phyloP scores from a whole-genome alignment of 2,797 vertebrate genomes.

The Labeo calbasu region DNA sequence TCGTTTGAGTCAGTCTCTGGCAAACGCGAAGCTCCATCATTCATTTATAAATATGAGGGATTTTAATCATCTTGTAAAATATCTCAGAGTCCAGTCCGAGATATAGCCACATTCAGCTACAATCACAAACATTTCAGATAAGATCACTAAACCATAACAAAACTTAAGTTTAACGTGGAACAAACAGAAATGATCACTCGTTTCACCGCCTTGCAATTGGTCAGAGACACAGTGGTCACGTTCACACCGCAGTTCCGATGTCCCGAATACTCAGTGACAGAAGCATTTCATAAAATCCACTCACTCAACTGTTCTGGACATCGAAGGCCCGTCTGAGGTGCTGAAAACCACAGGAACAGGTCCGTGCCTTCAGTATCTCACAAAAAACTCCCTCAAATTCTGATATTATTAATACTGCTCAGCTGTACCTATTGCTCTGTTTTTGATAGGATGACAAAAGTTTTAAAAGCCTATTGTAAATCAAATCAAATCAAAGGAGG shows the following conservation, averaged over 20 bases:
- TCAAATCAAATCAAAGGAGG: neutral
- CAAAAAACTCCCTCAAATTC: neutral
- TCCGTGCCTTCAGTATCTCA: neutral
- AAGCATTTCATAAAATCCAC: neutral
- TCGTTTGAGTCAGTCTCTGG: neutral
- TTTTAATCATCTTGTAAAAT: neutral
- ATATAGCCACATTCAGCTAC: neutral
- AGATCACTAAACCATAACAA: no score
- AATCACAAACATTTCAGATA: neutral
- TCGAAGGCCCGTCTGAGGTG: neutral
- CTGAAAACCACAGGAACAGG: neutral
- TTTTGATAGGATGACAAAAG: neutral
- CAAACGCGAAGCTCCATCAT: neutral
- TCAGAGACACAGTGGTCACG: neutral
- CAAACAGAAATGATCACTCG: neutral
- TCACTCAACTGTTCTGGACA: neutral
- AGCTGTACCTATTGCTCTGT: neutral
- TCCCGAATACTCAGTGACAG: neutral
- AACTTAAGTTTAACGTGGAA: neutral
- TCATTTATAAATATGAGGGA: neutral
- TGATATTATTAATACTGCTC: neutral
- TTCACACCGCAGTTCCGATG: neutral
- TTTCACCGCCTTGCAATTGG: neutral
- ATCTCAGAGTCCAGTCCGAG: neutral
- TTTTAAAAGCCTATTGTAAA: neutral